Evolutionary conservation across 1,140 invertebrate species (phyloP).

Genomic region (Oscheius sp.): DNA sequence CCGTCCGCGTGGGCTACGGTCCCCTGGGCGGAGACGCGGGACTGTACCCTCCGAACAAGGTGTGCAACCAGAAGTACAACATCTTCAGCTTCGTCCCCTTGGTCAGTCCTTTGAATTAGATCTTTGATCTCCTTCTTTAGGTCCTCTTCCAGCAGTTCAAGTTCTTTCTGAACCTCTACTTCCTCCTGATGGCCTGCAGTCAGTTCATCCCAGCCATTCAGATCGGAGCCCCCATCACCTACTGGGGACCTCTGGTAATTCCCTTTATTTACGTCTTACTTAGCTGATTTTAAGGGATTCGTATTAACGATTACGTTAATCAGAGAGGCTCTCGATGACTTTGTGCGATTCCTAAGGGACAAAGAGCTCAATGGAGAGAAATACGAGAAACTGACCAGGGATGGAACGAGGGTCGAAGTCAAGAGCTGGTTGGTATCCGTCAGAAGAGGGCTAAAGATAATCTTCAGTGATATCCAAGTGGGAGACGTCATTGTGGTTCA

Average conservation of each 20-base stretch:
- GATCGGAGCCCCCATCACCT: slow-evolving; percentile 96
- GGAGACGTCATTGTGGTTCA: slow-evolving; percentile 60
- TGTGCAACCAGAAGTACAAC: slow-evolving; percentile 98
- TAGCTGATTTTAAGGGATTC: slow-evolving; percentile 72
- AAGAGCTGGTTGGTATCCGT: slow-evolving; percentile 63
- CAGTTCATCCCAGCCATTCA: slow-evolving; percentile 94
- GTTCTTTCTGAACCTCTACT: slow-evolving; percentile 97
- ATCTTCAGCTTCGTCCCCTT: slow-evolving; percentile 93
- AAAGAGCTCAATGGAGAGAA: slow-evolving; percentile 90
- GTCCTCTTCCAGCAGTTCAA: slow-evolving; percentile 96
- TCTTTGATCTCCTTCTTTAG: slow-evolving; percentile 63
- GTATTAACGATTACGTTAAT: slow-evolving; percentile 91
- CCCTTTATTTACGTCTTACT: slow-evolving; percentile 32
- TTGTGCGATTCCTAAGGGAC: slow-evolving; percentile 83
- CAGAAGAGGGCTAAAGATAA: slow-evolving; percentile 61
- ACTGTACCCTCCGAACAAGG: slow-evolving; percentile 89
- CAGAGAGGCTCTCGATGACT: slow-evolving; percentile 93
- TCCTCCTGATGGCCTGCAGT: slow-evolving; percentile 92
- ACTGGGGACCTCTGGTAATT: slow-evolving; percentile 89
- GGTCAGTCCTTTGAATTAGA: slow-evolving; percentile 66
- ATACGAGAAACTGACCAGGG: slow-evolving; percentile 66
- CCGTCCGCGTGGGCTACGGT: slow-evolving; percentile 64
- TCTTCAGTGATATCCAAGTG: slow-evolving; percentile 55
- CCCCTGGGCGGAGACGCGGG: slow-evolving; percentile 55
- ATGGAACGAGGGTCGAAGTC: slow-evolving; percentile 69